phyloP scores from a whole-genome alignment of 2,797 vertebrate genomes.

The Micropoecilia bifurca region DNA sequence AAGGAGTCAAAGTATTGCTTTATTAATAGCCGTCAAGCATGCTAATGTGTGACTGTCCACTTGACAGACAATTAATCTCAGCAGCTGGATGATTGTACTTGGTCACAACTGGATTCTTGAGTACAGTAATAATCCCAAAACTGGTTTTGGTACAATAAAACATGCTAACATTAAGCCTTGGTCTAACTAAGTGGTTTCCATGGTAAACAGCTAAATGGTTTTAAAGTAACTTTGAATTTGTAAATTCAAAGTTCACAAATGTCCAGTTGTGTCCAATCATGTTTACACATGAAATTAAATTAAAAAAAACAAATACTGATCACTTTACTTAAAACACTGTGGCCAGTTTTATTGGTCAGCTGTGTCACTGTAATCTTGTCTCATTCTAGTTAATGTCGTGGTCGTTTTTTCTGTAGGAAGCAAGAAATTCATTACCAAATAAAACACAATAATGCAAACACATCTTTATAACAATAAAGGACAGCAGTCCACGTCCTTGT shows the following conservation, averaged over 20 bases:
- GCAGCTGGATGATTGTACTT: neutral
- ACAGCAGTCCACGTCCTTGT: constrained; percentile 1
- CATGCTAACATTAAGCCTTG: neutral
- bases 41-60: neutral
- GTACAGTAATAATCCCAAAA: neutral
- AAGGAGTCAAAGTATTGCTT: neutral
- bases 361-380: neutral
- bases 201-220: neutral
- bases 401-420: neutral
- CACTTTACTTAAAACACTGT: neutral
- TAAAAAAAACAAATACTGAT: neutral
- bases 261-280: neutral
- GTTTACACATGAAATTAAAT: neutral
- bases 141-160: neutral
- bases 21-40: neutral
- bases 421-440: neutral
- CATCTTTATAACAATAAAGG: neutral
- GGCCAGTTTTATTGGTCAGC: neutral
- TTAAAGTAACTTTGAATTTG: neutral
- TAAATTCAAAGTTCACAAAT: neutral
- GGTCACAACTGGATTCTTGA: neutral
- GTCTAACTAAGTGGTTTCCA: neutral
- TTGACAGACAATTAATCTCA: neutral
- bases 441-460: neutral
- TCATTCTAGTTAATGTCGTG: neutral